These are phyloP conservation scores for Acheta domesticus DNA, from an alignment of 2,888 invertebrate genomes.

Conservation along the genomic window DNA sequence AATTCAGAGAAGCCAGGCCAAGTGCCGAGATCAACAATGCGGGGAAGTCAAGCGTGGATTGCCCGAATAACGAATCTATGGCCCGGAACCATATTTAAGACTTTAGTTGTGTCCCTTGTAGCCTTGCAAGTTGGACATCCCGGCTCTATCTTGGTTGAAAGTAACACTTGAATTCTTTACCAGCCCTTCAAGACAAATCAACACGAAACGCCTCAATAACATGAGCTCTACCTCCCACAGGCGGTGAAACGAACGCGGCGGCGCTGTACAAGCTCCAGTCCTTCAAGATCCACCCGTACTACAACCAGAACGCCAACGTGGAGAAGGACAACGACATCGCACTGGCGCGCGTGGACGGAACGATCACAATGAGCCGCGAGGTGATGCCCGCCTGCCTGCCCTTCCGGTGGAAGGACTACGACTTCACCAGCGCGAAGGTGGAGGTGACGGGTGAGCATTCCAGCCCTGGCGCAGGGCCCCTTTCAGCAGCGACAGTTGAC, in stretches of 20 bases:
- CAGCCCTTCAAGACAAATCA: no score
- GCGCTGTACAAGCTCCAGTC: slow-evolving; percentile 44
- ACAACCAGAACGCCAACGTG: slow-evolving; percentile 39
- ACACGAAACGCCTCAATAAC: not conserved
- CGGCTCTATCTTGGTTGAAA: no score
- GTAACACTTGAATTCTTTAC: no score
- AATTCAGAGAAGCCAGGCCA: no score
- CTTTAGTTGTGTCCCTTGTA: no score
- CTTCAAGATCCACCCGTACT: slow-evolving; percentile 52
- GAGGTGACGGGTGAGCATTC: slow-evolving; percentile 50
- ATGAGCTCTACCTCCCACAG: slow-evolving; percentile 45
- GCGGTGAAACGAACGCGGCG: slow-evolving; percentile 52
- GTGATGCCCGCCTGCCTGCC: slow-evolving; percentile 66
- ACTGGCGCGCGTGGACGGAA: slow-evolving; percentile 46
- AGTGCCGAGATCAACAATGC: no score
- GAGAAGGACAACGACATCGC: slow-evolving; percentile 64
- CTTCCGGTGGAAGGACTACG: slow-evolving; percentile 49
- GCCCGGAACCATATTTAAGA: no score
- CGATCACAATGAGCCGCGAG: slow-evolving; percentile 51
- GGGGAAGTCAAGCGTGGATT: no score
- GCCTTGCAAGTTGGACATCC: no score
- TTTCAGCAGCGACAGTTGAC: no score
- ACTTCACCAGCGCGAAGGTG: slow-evolving; percentile 47
- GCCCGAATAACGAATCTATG: no score
- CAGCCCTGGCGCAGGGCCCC: no score